Evolutionary conservation across 2,113 vertebrate genomes (phyloP).

Genomic region (Podiceps cristatus): DNA sequence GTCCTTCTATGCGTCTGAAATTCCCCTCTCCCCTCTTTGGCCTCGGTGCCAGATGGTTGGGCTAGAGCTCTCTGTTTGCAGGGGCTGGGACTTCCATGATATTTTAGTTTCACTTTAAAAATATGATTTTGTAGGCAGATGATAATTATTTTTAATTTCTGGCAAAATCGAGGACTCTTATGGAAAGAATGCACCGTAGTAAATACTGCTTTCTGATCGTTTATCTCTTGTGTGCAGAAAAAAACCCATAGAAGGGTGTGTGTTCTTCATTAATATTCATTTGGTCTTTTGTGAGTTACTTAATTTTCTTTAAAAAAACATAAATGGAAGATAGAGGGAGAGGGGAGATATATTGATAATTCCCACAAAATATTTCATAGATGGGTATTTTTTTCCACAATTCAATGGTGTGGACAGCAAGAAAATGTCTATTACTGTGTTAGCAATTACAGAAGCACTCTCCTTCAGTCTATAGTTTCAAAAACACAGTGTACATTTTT

Average conservation of each 20-base stretch:
- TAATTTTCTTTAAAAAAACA: conserved; percentile 10
- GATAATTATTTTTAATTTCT: conserved; percentile 38
- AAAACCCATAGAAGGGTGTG: not conserved
- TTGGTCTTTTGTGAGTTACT: not conserved
- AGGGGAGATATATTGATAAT: not conserved
- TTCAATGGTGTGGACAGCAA: not conserved
- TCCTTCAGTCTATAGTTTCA: conserved; percentile 3
- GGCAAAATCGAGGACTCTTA: conserved; percentile 29
- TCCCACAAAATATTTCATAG: not conserved
- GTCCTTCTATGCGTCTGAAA: not conserved
- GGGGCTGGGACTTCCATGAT: not conserved
- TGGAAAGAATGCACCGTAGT: not conserved
- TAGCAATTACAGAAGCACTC: conserved; percentile 12
- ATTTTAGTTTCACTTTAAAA: not conserved
- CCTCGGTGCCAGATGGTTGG: not conserved
- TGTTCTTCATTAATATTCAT: conserved; percentile 1
- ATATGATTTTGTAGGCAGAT: not conserved
- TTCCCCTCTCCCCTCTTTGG: not conserved
- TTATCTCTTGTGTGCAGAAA: not conserved
- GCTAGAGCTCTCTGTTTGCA: not conserved
- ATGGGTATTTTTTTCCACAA: not conserved
- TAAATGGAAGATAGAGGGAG: not conserved
- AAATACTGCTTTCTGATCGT: not conserved
- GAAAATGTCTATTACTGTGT: conserved; percentile 2
- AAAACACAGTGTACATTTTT: conserved; percentile 25